Conservation (phyloP, 2,888 invertebrate genomes). For the Deilephila elpenor region DNA sequence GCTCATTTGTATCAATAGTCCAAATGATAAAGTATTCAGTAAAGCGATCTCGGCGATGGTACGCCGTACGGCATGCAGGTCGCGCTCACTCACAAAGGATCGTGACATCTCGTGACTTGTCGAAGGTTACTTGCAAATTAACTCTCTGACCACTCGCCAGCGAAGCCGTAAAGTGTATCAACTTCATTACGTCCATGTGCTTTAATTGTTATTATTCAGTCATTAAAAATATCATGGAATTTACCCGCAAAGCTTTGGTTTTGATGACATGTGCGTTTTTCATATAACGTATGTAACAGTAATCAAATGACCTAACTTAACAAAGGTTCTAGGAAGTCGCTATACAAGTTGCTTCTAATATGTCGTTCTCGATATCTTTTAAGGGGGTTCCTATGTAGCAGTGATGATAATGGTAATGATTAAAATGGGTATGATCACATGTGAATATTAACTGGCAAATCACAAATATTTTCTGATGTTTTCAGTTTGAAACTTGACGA, state of each 20-base stretch:
- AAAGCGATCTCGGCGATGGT: constrained; percentile 17
- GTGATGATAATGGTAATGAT: no score
- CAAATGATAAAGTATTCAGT: neutral
- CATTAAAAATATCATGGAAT: neutral
- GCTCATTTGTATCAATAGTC: neutral
- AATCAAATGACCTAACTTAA: no score
- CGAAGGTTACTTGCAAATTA: constrained; percentile 62
- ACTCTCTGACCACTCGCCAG: constrained; percentile 50
- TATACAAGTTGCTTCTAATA: no score
- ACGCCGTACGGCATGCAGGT: constrained; percentile 14
- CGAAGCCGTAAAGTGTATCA: constrained; percentile 37
- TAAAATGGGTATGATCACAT: no score
- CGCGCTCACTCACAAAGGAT: constrained; percentile 26
- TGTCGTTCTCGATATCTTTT: no score
- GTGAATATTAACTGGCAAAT: no score
- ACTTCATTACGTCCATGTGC: constrained; percentile 4
- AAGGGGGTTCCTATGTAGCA: no score
- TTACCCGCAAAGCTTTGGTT: neutral
- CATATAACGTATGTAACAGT: neutral
- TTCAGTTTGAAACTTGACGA: no score
- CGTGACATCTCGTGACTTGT: constrained; percentile 56
- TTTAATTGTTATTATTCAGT: neutral
- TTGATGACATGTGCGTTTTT: neutral
- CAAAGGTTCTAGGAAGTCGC: no score
- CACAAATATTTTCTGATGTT: no score